Evolutionary conservation across 92 coral and sea anemone species (phyloP).

Genomic region (Meandrina meandrites): DNA sequence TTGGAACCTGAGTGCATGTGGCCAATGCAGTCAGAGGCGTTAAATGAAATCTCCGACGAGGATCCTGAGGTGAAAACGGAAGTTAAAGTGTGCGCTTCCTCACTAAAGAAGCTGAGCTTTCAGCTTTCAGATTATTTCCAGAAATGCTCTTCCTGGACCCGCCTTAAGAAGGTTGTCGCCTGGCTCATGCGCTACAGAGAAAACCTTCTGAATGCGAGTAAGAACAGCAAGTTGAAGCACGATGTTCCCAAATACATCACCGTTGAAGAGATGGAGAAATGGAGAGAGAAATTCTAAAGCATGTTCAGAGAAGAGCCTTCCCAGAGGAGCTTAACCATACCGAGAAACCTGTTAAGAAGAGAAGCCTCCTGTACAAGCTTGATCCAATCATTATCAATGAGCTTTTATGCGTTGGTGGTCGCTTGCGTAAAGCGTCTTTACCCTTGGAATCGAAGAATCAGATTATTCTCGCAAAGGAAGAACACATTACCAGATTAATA

Average conservation of each 20-base stretch:
- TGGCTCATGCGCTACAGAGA: conserved; percentile 1
- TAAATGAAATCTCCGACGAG: not conserved
- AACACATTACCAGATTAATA: too few species aligned
- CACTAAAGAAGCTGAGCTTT: not conserved
- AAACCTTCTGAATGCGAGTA: conserved; percentile 18
- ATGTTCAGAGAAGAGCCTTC: too few species aligned
- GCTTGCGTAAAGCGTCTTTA: conserved; percentile 12
- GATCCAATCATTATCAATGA: conserved; percentile 7
- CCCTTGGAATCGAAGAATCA: not conserved
- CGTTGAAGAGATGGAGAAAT: conserved; percentile 3
- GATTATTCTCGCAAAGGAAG: too few species aligned
- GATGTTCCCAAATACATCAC: not conserved
- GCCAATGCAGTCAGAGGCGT: not conserved
- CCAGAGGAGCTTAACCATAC: not conserved
- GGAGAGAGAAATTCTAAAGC: conserved; percentile 36
- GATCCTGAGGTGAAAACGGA: conserved; percentile 30
- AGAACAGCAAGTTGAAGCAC: too few species aligned
- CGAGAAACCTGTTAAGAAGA: conserved; percentile 18
- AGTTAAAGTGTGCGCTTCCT: not conserved
- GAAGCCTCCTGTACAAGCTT: conserved; percentile 23
- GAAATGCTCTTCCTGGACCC: not conserved
- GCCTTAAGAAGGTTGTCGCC: conserved; percentile 7
- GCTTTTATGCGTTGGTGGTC: conserved; percentile 28
- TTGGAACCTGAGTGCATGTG: not conserved
- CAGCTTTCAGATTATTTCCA: too few species aligned